Conservation (phyloP, 2,888 invertebrate species). For the Leuctra nigra region DNA sequence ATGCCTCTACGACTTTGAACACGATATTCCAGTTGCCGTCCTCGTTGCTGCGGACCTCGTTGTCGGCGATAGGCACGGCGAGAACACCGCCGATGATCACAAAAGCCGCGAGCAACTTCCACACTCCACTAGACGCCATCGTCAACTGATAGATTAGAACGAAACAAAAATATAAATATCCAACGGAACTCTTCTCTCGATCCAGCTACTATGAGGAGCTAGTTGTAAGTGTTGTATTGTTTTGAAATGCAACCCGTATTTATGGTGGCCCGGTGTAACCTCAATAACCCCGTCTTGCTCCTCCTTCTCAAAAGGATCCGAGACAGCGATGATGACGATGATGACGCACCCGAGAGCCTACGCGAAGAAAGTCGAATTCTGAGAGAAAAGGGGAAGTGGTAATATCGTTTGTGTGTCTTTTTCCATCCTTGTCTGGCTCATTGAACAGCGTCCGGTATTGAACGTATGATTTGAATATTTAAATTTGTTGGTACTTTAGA, state of each 20-base stretch:
- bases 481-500: not conserved
- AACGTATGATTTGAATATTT: not conserved
- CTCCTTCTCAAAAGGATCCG: not conserved
- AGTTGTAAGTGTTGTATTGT: constrained; percentile 10
- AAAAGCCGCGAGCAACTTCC: not conserved
- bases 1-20: constrained; percentile 25
- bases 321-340: not conserved
- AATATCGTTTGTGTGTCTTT: not conserved
- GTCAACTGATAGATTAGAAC: too few relatives aligned
- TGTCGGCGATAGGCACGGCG: constrained; percentile 35
- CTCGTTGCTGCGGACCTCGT: constrained; percentile 37
- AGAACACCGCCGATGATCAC: constrained; percentile 3
- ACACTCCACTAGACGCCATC: not conserved
- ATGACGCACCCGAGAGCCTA: constrained; percentile 8
- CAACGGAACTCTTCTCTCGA: not conserved
- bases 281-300: constrained; percentile 12
- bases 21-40: constrained; percentile 25
- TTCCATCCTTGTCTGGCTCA: constrained; percentile 3
- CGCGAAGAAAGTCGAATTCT: constrained; percentile 11
- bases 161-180: too few relatives aligned
- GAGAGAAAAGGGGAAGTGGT: constrained; percentile 16
- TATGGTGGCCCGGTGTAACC: constrained; percentile 8
- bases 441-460: not conserved
- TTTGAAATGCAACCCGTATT: constrained; percentile 7
- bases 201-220: not conserved